Base-by-base conservation (phyloP, 2,113 vertebrate genomes). In the Podilymbus podiceps region DNA sequence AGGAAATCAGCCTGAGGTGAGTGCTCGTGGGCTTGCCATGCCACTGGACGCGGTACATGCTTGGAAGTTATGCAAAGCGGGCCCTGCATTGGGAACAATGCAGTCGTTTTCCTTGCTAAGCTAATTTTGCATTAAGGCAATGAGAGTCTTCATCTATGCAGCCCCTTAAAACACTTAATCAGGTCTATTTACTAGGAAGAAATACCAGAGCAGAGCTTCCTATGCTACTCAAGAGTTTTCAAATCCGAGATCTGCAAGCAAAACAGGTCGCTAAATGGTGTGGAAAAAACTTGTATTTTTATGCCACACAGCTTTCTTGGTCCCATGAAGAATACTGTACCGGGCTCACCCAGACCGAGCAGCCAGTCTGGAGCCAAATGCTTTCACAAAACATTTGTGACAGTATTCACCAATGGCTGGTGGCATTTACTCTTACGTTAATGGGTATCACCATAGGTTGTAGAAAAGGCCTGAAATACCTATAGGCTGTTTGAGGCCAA, bases 21-120 rank as follows among this genome's bases (percentile, higher is more conserved):
- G 93, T 14, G 77, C 91, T 95, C 27, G 15, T 86, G 93, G 92
- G 79, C 89, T 96, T 94, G 91, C 95, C 95, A 95, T 93, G 95
- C 91, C 67, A 84, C 94, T 68, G 95, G 91, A 88, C 47, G 46
- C 47, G 60, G 76, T 38, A 87, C 91, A 96, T 96, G 95, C 94
- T 90, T 10, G 33, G 53, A 79, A 84, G 94, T 85, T 95, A 97
- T 46, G 91, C 94, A 92, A 98, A 97, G 94, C 80, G 0, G 52
- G 58, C 25, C 64, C 91, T 87, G 90, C 91, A 94, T 85, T 76
- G 85, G 28, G 80, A 95, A 86, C 89, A 94, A 97, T 94, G 89
- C 89, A 94, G 86, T 67, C 12, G 2, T 97, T 92, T 92, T 92
- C 58, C 78, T 91, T 75, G 84, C 72, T 89, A 58, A 94, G 90